Evolutionary conservation across 2,888 invertebrate genomes (phyloP).

Genomic region (Parapristionchus giblindavisi): DNA sequence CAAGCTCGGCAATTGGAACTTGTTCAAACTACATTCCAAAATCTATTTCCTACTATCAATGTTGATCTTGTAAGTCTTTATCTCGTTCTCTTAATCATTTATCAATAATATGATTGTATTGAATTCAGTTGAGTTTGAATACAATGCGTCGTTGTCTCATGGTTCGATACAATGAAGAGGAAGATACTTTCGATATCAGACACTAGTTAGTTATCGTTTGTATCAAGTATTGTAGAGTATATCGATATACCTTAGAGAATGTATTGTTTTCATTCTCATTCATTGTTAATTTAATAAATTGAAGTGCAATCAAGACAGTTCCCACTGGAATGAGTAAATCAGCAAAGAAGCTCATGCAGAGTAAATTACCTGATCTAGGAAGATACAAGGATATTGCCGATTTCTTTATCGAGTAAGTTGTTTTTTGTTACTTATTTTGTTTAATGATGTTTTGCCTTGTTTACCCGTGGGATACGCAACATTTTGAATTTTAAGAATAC

Average conservation of each 20-base stretch:
- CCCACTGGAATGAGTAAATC: conserved; percentile 89
- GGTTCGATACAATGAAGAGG: conserved; percentile 86
- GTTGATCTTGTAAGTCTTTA: conserved; percentile 80
- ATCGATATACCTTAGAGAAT: neutral
- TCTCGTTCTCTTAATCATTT: neutral
- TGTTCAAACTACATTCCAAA: conserved; percentile 94
- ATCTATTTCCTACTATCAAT: conserved; percentile 97
- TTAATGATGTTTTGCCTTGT: too few species aligned
- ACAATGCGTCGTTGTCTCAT: conserved; percentile 87
- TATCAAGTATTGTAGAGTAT: neutral
- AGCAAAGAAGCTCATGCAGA: conserved; percentile 84
- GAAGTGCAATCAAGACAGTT: conserved; percentile 83
- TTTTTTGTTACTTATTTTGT: neutral
- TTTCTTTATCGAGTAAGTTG: conserved; percentile 80
- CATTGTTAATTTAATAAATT: conserved; percentile 39
- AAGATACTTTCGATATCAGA: conserved; percentile 87
- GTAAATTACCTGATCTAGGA: conserved; percentile 88
- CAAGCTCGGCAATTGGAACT: conserved; percentile 82
- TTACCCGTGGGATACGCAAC: too few species aligned
- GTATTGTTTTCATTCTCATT: too few species aligned
- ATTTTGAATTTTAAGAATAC: too few species aligned
- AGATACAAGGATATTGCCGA: conserved; percentile 86
- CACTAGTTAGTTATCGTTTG: conserved; percentile 78
- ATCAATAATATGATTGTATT: too few species aligned
- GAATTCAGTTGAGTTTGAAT: conserved; percentile 83